Evolutionary conservation across 2,113 vertebrate species (phyloP).

Genomic region (Cavia porcellus): DNA sequence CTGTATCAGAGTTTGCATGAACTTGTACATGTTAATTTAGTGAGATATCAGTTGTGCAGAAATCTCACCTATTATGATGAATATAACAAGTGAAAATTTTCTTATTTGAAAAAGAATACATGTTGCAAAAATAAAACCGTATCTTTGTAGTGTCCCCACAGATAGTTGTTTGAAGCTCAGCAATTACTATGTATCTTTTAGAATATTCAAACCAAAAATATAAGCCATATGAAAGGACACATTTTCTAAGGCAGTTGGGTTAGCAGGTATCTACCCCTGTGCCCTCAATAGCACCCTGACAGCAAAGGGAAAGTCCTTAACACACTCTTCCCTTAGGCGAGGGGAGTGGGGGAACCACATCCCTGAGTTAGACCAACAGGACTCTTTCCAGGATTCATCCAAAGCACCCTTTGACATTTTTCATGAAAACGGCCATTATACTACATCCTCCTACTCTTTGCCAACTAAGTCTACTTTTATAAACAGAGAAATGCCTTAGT

Average conservation of each 20-base stretch:
- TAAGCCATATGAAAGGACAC: not conserved
- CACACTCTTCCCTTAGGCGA: not conserved
- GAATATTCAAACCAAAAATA: not conserved
- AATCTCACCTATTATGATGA: not conserved
- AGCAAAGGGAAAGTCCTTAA: not conserved
- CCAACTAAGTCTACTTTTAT: constrained; percentile 54
- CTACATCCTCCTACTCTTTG: constrained; percentile 61
- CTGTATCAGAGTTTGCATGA: not conserved
- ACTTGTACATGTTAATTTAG: not conserved
- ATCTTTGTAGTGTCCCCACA: not conserved
- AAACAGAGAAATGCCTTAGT: constrained; percentile 45
- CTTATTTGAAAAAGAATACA: not conserved
- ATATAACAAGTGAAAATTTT: not conserved
- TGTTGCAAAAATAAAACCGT: not conserved
- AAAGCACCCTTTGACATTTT: not conserved
- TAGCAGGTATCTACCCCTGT: not conserved
- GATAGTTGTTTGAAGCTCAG: not conserved
- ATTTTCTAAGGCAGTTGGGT: not conserved
- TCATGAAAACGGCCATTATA: constrained; percentile 7
- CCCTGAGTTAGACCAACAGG: not conserved
- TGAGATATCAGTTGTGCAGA: not conserved
- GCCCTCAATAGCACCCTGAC: not conserved
- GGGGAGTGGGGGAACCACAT: not conserved
- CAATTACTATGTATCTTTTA: not conserved
- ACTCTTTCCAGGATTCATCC: constrained; percentile 16